Conservation (phyloP, 2,113 vertebrate genomes). For the Lepus americanus region DNA sequence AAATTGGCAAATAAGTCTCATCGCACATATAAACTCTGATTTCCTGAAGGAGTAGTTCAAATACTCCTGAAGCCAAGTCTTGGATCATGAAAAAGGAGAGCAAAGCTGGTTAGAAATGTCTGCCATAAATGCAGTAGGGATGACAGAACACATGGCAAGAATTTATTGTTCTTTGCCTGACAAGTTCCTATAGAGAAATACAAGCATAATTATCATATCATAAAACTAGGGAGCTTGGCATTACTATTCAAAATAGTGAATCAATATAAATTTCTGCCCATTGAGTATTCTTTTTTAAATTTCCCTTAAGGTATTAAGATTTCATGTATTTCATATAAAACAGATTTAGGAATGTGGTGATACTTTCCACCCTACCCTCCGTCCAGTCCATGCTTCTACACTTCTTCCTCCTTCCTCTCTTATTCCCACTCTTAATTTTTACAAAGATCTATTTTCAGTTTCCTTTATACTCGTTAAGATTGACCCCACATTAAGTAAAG, state of each 20-base stretch:
- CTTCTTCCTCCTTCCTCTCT: no score
- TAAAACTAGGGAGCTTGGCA: background rate
- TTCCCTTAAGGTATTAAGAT: no score
- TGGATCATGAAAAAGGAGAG: background rate
- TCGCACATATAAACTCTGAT: background rate
- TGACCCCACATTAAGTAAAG: no score
- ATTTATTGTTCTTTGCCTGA: conserved; percentile 17
- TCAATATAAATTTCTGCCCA: conserved; percentile 36
- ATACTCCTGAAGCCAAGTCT: background rate
- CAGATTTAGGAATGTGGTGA: no score
- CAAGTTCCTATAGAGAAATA: conserved; percentile 36
- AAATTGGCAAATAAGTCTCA: background rate
- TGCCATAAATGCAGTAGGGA: background rate
- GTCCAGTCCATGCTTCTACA: no score
- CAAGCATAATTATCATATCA: background rate
- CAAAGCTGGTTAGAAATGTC: background rate
- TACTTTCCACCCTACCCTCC: no score
- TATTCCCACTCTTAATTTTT: no score
- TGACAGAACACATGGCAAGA: background rate
- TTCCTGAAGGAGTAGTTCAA: background rate
- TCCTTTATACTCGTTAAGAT: no score
- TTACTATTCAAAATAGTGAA: conserved; percentile 47
- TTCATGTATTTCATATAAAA: no score
- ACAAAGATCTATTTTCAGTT: no score
- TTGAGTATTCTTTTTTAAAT: conserved; percentile 13